phyloP scores from a whole-genome alignment of 1,140 invertebrate species.

The Argopecten irradians region DNA sequence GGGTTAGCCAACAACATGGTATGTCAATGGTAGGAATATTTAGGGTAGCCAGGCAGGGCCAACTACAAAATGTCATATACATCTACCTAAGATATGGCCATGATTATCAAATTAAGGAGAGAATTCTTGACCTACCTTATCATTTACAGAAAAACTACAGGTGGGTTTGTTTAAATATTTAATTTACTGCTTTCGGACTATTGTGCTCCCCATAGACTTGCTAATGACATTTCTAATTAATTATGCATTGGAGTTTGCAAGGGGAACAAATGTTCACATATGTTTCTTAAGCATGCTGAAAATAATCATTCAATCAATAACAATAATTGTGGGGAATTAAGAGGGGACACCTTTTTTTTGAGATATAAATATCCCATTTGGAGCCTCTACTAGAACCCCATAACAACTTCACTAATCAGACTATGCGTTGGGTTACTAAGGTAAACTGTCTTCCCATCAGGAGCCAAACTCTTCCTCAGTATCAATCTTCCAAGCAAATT shows the following conservation, averaged over 20 bases:
- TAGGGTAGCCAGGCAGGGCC: background rate
- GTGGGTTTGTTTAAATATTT: background rate
- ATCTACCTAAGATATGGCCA: background rate
- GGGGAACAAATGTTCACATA: background rate
- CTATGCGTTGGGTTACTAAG: background rate
- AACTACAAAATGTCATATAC: background rate
- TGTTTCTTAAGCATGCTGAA: background rate
- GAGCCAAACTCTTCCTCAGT: background rate
- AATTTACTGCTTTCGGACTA: slow-evolving; percentile 11
- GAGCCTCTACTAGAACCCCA: background rate
- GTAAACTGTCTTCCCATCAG: background rate
- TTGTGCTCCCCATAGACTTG: background rate
- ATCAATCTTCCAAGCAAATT: background rate
- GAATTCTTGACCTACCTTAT: background rate
- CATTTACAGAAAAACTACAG: background rate
- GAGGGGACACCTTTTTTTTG: too few relatives aligned
- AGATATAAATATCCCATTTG: background rate
- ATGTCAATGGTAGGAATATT: background rate
- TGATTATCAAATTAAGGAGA: background rate
- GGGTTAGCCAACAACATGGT: background rate
- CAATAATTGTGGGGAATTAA: background rate
- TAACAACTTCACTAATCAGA: slow-evolving; percentile 1
- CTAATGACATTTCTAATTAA: background rate
- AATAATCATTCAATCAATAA: background rate
- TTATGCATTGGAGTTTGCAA: background rate